Evolutionary conservation across 2,888 invertebrate species (phyloP), one percentile per base, ranked within the genome.

Genomic region (Sinopyrophorus schimmeli): DNA sequence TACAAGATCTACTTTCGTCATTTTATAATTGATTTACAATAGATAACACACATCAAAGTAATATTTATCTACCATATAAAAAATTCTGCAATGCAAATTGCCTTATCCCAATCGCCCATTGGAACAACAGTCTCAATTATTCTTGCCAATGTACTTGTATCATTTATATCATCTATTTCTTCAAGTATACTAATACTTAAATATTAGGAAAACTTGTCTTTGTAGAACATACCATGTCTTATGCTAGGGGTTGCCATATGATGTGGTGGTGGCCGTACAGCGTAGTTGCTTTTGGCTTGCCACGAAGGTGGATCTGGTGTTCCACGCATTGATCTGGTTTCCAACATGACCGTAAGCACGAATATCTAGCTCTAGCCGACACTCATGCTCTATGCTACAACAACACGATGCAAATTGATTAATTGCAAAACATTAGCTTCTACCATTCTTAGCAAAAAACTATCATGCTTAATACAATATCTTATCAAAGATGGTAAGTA

Each of bases 321-420:
- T 79, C 83, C 82, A 75, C 85, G 84, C 75, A 80, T 79, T 70
- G 85, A 85, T 78, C 85, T 81, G 79, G 82, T 81, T 76, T 82
- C 82, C 81, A 82, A 80, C 83, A 83, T 83, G 80, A 78, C 81
- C 79, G 77, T 76, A 67, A 67, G 53, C 55, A 55, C 55, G 52
- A 47, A 44, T 59, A 48, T 57, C 62, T 61, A 60, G 62, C 62
- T 60, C 59, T 63, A 63, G 61, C 59, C 54, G 57, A 64, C 60
- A 64, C 61, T 61, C 63, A 66, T 63, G 64, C 64, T 62, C 62
- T 57, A 59, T 48, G 54, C 60, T 60, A 58, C 54, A 59, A 49
- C 28, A 30, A 51, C 54, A 47, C 40, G 44, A 54, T 49, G 52
- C 48, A 23, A 51, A 53, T 53, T 46, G 17, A 46, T 46, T 46